These are phyloP conservation scores for Rhyacichthys aspro DNA, from an alignment of 2,797 vertebrate genomes.

Conservation along the genomic window DNA sequence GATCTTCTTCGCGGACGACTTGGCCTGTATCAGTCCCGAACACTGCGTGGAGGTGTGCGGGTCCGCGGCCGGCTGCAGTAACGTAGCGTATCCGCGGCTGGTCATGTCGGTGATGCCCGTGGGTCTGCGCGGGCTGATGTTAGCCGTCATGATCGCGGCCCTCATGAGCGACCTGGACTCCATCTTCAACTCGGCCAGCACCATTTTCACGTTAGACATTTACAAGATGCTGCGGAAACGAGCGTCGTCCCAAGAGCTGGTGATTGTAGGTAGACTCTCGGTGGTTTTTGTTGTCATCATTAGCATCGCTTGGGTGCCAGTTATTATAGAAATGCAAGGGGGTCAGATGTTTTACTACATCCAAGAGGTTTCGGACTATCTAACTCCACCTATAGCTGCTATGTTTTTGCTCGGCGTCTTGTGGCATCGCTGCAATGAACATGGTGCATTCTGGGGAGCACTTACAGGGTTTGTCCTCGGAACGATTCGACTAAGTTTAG, in stretches of 20 bases:
- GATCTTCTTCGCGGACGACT: conserved; percentile 88
- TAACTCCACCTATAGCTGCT: conserved; percentile 94
- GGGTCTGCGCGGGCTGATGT: conserved; percentile 94
- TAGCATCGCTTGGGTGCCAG: conserved; percentile 96
- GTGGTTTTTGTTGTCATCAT: conserved; percentile 91
- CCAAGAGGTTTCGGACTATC: conserved; percentile 91
- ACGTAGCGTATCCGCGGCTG: conserved; percentile 93
- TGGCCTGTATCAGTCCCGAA: conserved; percentile 92
- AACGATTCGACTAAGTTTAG: conserved; percentile 83
- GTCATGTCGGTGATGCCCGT: conserved; percentile 93
- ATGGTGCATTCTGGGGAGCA: conserved; percentile 92
- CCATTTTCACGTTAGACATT: conserved; percentile 94
- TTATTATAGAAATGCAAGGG: conserved; percentile 96
- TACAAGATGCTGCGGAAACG: conserved; percentile 86
- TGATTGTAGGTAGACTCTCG: conserved; percentile 90
- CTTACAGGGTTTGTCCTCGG: conserved; percentile 88
- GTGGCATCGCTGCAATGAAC: conserved; percentile 94
- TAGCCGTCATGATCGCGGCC: conserved; percentile 97
- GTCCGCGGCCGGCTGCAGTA: conserved; percentile 91
- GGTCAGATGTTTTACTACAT: conserved; percentile 98
- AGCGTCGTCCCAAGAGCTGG: conserved; percentile 85
- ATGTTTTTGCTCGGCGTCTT: conserved; percentile 92
- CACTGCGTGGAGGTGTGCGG: conserved; percentile 93
- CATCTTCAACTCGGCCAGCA: conserved; percentile 97
- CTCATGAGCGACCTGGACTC: conserved; percentile 98